phyloP scores from a whole-genome alignment of 1,140 invertebrate genomes.

The Arctopsyche grandis region DNA sequence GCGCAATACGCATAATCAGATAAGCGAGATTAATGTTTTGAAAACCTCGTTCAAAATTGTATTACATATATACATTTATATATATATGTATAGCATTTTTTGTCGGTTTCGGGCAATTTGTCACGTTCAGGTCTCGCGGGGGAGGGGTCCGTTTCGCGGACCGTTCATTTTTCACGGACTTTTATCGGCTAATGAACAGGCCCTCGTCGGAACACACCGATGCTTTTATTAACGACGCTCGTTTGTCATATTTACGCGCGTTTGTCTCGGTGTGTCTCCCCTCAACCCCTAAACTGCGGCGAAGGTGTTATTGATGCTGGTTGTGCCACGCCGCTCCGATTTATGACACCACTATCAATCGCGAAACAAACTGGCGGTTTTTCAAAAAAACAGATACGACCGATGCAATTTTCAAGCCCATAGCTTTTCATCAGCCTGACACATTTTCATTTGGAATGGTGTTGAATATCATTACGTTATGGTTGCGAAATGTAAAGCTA shows the following conservation, averaged over 20 bases:
- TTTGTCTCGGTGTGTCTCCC: background rate
- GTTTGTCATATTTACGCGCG: slow-evolving; percentile 51
- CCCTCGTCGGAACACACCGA: slow-evolving; percentile 3
- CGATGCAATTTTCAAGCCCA: background rate
- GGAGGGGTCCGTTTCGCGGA: background rate
- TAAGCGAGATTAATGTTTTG: too few species aligned
- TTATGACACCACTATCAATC: background rate
- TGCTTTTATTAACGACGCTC: slow-evolving; percentile 45
- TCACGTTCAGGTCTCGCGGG: background rate
- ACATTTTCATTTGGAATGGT: too few species aligned
- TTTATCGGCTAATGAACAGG: background rate
- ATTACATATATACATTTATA: background rate
- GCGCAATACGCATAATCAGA: too few species aligned
- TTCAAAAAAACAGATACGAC: background rate
- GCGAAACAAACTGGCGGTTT: background rate
- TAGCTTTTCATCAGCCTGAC: background rate
- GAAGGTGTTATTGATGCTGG: background rate
- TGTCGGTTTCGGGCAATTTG: background rate
- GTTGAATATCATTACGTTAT: too few species aligned
- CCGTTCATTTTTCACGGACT: background rate
- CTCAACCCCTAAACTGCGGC: background rate
- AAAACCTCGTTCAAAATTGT: too few species aligned
- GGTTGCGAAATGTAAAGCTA: too few species aligned
- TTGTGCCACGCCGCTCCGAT: background rate
- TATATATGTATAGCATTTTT: background rate